phyloP scores from a whole-genome alignment of 2,113 vertebrate genomes.

The Dipodomys spectabilis region DNA sequence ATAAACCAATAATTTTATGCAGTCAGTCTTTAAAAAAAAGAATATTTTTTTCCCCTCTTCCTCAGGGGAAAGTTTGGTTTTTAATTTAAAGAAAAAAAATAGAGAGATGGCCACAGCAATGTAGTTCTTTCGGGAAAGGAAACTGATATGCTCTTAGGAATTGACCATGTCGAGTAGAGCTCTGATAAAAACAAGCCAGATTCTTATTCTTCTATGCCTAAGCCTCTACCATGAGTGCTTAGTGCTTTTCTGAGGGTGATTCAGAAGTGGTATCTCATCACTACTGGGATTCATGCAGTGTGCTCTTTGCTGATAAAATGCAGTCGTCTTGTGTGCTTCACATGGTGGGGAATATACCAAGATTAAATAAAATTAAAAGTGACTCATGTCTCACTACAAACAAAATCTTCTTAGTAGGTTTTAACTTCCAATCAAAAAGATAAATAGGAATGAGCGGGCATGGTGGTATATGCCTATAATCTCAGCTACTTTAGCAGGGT shows the following conservation, averaged over 20 bases:
- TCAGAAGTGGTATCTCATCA: no score
- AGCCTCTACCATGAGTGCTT: not conserved
- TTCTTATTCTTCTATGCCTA: not conserved
- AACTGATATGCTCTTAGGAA: not conserved
- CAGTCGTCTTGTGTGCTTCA: not conserved
- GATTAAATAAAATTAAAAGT: conserved; percentile 56
- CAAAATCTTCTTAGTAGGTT: not conserved
- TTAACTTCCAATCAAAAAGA: conserved; percentile 41
- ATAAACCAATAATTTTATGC: conserved; percentile 47
- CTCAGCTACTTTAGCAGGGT: no score
- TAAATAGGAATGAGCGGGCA: not conserved
- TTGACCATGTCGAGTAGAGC: not conserved
- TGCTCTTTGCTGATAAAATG: not conserved
- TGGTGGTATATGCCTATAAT: no score
- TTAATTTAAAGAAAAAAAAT: not conserved
- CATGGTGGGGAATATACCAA: not conserved
- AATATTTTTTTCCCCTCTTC: not conserved
- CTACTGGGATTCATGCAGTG: not conserved
- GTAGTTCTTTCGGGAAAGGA: not conserved
- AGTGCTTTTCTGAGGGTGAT: not conserved
- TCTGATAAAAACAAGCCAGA: no score
- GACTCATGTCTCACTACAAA: not conserved
- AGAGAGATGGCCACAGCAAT: not conserved
- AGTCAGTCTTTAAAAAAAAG: not conserved
- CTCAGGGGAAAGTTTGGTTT: not conserved